Conservation (phyloP, 2,113 vertebrate genomes). For the Irena cyanogastra region DNA sequence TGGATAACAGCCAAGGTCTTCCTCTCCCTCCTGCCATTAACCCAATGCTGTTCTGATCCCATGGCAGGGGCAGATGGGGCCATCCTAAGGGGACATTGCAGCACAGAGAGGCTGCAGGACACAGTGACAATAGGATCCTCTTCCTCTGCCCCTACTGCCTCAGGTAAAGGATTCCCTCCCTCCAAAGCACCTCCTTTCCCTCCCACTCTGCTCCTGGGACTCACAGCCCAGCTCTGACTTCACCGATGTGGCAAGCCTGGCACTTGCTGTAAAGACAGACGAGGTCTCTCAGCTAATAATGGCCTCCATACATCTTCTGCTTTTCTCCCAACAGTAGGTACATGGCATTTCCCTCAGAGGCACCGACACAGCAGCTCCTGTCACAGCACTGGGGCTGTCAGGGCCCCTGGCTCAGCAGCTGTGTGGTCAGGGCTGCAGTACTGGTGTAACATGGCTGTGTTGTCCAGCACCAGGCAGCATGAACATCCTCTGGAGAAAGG, state of each 20-base stretch:
- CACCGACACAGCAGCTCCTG: not conserved
- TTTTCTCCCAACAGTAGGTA: rapidly evolving
- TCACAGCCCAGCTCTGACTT: not conserved
- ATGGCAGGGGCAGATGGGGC: not conserved
- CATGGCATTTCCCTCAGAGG: not conserved
- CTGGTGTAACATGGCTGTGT: rapidly evolving
- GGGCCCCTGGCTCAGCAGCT: not conserved
- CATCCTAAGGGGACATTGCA: not conserved
- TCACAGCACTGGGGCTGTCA: not conserved
- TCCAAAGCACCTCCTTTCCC: not conserved
- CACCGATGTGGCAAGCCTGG: not conserved
- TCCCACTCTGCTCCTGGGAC: not conserved
- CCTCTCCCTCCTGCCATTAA: not conserved
- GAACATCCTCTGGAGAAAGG: not conserved
- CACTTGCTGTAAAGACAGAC: not conserved
- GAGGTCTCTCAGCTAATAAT: not conserved
- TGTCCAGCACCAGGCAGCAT: not conserved
- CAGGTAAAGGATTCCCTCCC: not conserved
- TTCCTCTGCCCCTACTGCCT: not conserved
- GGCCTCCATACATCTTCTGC: not conserved
- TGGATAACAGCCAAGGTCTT: not conserved
- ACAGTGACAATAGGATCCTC: not conserved
- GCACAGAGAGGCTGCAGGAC: not conserved
- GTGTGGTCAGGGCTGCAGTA: not conserved
- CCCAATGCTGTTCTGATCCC: not conserved